These are phyloP conservation scores for Corythornis cristatus DNA, from an alignment of 2,113 vertebrate species.

Conservation along the genomic window DNA sequence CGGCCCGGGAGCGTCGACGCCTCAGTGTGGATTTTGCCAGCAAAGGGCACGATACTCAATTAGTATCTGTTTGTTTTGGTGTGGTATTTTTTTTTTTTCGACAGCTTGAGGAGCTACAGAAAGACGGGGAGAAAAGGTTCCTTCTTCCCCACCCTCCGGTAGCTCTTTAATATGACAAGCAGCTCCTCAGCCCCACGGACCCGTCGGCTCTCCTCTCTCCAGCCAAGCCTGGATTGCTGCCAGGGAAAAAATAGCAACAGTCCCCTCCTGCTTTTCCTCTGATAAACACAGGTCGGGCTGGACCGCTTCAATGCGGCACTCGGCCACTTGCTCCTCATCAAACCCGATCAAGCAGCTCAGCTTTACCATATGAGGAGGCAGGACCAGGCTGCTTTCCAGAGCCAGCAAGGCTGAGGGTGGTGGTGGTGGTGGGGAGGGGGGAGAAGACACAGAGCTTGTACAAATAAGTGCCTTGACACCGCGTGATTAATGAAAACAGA, in stretches of 20 bases:
- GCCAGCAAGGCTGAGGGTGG: not conserved
- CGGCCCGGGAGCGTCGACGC: accelerated
- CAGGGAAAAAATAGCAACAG: conserved; percentile 30
- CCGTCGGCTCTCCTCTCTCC: not conserved
- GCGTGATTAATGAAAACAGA: not conserved
- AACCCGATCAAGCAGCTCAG: not conserved
- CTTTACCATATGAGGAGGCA: not conserved
- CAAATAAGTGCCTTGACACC: not conserved
- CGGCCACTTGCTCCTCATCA: not conserved
- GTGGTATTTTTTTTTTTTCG: not conserved
- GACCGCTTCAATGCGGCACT: not conserved
- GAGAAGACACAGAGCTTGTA: not conserved
- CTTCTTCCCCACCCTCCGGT: not conserved
- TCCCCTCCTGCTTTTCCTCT: not conserved
- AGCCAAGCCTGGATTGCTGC: conserved; percentile 11
- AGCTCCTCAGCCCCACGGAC: not conserved
- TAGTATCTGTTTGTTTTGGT: not conserved
- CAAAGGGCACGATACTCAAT: not conserved
- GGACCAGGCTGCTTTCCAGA: not conserved
- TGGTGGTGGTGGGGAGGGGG: not conserved
- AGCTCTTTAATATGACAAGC: conserved; percentile 26
- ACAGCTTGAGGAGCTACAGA: not conserved
- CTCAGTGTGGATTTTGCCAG: not conserved
- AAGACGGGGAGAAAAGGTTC: not conserved
- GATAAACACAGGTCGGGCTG: not conserved